Evolutionary conservation across 2,888 invertebrate species (phyloP).

Genomic region (Mesopsocus fuscifrons): DNA sequence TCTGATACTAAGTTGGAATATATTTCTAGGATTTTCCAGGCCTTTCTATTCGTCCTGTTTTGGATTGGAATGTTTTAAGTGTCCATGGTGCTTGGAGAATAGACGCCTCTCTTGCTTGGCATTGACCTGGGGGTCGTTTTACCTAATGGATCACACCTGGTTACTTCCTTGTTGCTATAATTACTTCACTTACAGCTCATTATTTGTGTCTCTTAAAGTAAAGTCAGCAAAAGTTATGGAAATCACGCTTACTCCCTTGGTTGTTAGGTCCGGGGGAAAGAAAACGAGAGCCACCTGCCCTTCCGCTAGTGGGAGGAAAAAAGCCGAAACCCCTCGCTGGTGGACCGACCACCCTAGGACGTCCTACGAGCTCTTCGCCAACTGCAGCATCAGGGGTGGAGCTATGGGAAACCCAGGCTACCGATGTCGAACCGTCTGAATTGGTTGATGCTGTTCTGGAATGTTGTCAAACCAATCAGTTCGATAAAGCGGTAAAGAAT

Average conservation of each 20-base stretch:
- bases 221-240: constrained; percentile 9
- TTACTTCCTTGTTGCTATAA: too few relatives aligned
- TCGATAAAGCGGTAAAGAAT: constrained; percentile 47
- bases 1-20: too few relatives aligned
- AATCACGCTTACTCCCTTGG: constrained; percentile 20
- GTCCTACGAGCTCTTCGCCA: constrained; percentile 21
- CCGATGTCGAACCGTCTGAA: constrained; percentile 65
- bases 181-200: too few relatives aligned
- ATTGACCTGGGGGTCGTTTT: too few relatives aligned
- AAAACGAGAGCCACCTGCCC: constrained; percentile 43
- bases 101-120: too few relatives aligned
- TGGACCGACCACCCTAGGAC: constrained; percentile 20
- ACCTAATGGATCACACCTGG: too few relatives aligned
- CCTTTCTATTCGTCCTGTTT: too few relatives aligned
- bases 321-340: constrained; percentile 32
- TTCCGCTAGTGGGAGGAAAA: constrained; percentile 37
- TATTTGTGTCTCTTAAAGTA: too few relatives aligned
- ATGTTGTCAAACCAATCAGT: constrained; percentile 59
- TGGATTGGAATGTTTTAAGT: too few relatives aligned
- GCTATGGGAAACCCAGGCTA: constrained; percentile 49
- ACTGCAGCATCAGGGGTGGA: constrained; percentile 23
- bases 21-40: too few relatives aligned
- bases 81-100: too few relatives aligned
- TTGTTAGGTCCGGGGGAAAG: constrained; percentile 36
- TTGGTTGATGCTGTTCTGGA: constrained; percentile 54